Base-by-base conservation (phyloP, 2,797 vertebrate genomes). In the Euphonia xanthogaster region DNA sequence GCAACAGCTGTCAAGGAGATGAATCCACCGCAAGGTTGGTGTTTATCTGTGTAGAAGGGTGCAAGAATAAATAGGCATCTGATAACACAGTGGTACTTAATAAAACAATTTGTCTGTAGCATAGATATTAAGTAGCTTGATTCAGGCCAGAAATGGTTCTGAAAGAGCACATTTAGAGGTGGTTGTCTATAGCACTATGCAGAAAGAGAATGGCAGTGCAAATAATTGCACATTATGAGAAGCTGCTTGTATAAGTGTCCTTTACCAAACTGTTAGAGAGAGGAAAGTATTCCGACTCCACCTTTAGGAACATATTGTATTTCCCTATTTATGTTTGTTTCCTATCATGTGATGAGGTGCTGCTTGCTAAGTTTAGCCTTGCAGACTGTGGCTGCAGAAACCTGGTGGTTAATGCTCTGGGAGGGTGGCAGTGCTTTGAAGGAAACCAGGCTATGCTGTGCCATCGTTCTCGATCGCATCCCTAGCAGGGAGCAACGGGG, bases 251-350 rank as follows among this genome's bases (percentile, higher is more conserved):
- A 0, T 85, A 87, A 85, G 75, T 48, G 92, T 82, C 74, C 88
- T 96, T 93, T 91, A 83, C 58, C 54, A 33, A 84, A 68, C 57
- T 80, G 37, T 42, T 65, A 58, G 0, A 1, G 76, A 65, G 61
- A 83, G 75, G 50, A 65, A 93, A 77, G 50, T 73, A 90, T 77
- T 91, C 44, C 2, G 16, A 81, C 66, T 93, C 58, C 68, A 85
- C 84, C 92, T 93, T 93, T 93, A 91, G 75, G 75, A 94, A 66
- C 94, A 83, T 96, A 94, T 72, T 96, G 73, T 96, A 86, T 96
- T 95, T 96, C 92, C 75, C 79, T 93, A 91, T 91, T 94, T 94
- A 72, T 96, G 85, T 96, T 96, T 96, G 78, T 93, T 96, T 93
- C 87, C 87, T 80, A 78, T 71, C 94, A 95, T 79, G 81, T 92